Evolutionary conservation across 2,888 invertebrate genomes (phyloP).

Genomic region (Scaptomyza polygonia): DNA sequence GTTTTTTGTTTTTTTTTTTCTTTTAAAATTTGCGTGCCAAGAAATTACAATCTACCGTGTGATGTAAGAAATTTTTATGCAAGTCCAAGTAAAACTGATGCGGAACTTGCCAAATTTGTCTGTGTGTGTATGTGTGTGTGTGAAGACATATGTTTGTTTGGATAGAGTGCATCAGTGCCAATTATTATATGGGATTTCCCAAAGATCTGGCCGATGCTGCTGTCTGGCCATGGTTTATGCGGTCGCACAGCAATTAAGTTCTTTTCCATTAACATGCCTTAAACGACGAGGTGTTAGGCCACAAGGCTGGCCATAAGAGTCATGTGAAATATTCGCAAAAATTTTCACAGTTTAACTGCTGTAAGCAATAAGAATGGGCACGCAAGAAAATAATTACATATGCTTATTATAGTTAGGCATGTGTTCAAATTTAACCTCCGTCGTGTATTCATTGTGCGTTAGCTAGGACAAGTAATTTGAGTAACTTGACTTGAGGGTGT

Average conservation of each 20-base stretch:
- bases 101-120: constrained; percentile 48
- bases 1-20: constrained; percentile 19
- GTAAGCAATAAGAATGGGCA: constrained; percentile 36
- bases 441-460: constrained; percentile 11
- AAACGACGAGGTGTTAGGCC: constrained; percentile 52
- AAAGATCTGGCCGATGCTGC: constrained; percentile 22
- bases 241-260: constrained; percentile 59
- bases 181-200: constrained; percentile 33
- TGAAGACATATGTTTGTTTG: background rate
- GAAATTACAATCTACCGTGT: constrained; percentile 39
- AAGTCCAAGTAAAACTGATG: constrained; percentile 45
- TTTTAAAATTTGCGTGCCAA: constrained; percentile 68
- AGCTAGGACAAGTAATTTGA: constrained; percentile 12
- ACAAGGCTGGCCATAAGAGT: constrained; percentile 60
- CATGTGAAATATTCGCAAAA: constrained; percentile 70
- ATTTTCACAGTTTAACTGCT: constrained; percentile 34
- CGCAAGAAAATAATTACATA: constrained; percentile 12
- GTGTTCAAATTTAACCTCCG: too few relatives aligned
- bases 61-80: constrained; percentile 48
- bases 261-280: constrained; percentile 50
- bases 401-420: background rate
- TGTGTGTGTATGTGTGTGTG: background rate
- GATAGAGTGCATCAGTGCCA: constrained; percentile 24
- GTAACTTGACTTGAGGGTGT: constrained; percentile 6
- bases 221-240: constrained; percentile 42